Evolutionary conservation across 2,888 invertebrate genomes (phyloP).

Genomic region (Pristionchus entomophagus): DNA sequence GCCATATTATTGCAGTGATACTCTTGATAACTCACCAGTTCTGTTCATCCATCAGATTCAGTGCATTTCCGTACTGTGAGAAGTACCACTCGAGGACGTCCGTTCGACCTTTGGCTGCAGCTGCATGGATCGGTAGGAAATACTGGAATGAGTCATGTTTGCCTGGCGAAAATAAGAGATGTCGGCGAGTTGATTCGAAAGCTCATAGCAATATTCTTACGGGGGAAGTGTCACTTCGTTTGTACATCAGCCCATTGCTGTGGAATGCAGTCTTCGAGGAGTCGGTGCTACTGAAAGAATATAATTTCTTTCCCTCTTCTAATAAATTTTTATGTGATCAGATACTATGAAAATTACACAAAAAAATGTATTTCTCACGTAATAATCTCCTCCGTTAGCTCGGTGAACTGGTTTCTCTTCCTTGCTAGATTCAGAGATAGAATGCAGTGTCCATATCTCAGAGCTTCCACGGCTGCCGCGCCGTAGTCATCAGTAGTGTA

Average conservation of each 20-base stretch:
- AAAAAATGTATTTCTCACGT: conserved; percentile 10
- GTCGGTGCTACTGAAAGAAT: neutral
- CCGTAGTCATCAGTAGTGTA: neutral
- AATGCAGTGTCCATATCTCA: neutral
- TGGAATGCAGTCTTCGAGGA: neutral
- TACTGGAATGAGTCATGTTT: neutral
- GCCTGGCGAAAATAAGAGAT: no score
- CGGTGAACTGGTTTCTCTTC: neutral
- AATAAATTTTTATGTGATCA: no score
- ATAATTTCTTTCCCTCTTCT: no score
- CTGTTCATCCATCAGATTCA: neutral
- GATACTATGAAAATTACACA: neutral
- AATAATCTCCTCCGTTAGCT: neutral
- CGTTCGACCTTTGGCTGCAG: neutral
- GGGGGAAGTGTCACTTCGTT: neutral
- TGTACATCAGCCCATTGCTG: neutral
- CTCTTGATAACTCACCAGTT: neutral
- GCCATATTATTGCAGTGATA: neutral
- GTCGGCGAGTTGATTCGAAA: no score
- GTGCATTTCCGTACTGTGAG: neutral
- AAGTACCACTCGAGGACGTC: neutral
- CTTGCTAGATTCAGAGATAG: conserved; percentile 12
- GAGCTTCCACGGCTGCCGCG: neutral
- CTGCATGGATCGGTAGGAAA: neutral
- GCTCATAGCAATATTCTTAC: neutral